Percentiles rank a stretch among this genome's conserved stretches.
Evolutionary conservation across 2,888 invertebrate genomes (phyloP).

Genomic region (Eupithecia subfuscata): DNA sequence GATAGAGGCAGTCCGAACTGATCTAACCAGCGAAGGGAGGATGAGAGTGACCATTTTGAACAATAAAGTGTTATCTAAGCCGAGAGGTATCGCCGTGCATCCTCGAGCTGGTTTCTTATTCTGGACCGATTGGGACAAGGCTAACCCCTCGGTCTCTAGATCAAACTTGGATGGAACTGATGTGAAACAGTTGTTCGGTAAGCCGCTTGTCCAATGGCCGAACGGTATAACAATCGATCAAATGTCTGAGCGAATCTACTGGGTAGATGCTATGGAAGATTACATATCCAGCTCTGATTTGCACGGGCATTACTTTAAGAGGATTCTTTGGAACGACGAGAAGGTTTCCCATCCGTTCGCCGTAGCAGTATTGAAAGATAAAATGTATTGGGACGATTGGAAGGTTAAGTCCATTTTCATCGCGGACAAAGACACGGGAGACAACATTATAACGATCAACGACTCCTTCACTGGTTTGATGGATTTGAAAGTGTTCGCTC

Average conservation of each 20-base stretch:
- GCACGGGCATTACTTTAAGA: slow-evolving; percentile 87
- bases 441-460: slow-evolving; percentile 84
- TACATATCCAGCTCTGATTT: slow-evolving; percentile 91
- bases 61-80: slow-evolving; percentile 86
- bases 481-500: slow-evolving; percentile 92
- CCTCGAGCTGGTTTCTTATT: slow-evolving; percentile 91
- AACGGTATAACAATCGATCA: slow-evolving; percentile 94
- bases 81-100: slow-evolving; percentile 92
- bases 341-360: slow-evolving; percentile 93
- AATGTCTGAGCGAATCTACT: slow-evolving; percentile 91
- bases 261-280: slow-evolving; percentile 93
- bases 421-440: slow-evolving; percentile 90
- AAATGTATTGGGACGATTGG: slow-evolving; percentile 97
- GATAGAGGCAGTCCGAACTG: slow-evolving; percentile 91
- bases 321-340: slow-evolving; percentile 86
- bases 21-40: slow-evolving; percentile 83
- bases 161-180: slow-evolving; percentile 91
- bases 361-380: slow-evolving; percentile 92
- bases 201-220: slow-evolving; percentile 91
- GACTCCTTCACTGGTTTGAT: slow-evolving; percentile 88
- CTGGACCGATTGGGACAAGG: slow-evolving; percentile 95
- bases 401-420: slow-evolving; percentile 90
- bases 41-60: slow-evolving; percentile 91
- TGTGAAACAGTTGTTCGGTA: slow-evolving; percentile 86
- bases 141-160: slow-evolving; percentile 90